Conservation (phyloP, 2,888 invertebrate species). For the Geophilus truncorum region DNA sequence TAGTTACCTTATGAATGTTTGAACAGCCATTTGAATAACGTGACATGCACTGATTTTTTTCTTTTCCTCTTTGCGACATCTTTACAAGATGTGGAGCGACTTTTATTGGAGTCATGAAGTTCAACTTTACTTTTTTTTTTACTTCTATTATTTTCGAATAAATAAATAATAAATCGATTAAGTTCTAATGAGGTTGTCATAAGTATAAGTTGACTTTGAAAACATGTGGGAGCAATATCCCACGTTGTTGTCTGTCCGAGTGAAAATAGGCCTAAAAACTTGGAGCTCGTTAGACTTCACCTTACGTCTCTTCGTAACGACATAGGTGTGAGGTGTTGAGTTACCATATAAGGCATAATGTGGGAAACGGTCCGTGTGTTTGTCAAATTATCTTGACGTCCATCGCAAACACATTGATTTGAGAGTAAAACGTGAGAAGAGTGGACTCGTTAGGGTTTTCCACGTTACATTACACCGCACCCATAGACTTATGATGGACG, state of each 20-base stretch:
- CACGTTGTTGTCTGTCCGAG: too few species aligned
- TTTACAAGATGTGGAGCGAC: not conserved
- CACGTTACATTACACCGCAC: too few species aligned
- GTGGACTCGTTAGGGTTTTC: not conserved
- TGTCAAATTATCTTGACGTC: not conserved
- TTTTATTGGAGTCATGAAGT: not conserved
- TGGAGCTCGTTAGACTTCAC: not conserved
- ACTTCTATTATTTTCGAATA: not conserved
- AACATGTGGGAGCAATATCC: not conserved
- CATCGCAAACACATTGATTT: not conserved
- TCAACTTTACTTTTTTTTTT: not conserved
- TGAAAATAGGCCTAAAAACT: too few species aligned
- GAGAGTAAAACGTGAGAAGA: not conserved
- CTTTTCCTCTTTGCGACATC: not conserved
- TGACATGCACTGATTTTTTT: not conserved
- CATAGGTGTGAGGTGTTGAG: not conserved
- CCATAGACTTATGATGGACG: not conserved
- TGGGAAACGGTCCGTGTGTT: not conserved
- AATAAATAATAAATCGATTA: not conserved
- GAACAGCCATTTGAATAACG: not conserved
- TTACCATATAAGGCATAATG: not conserved
- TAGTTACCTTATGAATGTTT: conserved; percentile 3
- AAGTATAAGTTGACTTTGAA: not conserved
- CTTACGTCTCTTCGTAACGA: not conserved
- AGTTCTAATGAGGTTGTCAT: not conserved